A percentile compares a stretch with the other conserved stretches of the same genome.
Evolutionary conservation across 2,888 invertebrate genomes (phyloP).

Genomic region (Pachycephus smyrnensis): DNA sequence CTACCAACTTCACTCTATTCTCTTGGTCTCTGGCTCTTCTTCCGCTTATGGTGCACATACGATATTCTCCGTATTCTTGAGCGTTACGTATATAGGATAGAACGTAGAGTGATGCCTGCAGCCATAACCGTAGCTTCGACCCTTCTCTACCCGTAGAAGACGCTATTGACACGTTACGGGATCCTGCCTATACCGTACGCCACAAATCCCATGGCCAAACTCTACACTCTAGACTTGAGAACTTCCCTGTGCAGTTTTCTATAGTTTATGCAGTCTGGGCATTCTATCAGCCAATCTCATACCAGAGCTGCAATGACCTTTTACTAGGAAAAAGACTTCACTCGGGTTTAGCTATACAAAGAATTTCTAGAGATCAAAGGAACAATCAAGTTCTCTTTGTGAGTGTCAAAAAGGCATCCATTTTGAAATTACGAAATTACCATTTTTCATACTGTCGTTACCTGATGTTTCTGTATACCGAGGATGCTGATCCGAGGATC

Average conservation of each 20-base stretch:
- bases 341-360: neutral
- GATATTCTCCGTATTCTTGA: neutral
- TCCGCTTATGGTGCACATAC: neutral
- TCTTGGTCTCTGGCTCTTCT: slow-evolving; percentile 1
- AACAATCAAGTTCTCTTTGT: neutral
- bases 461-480: neutral
- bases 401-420: neutral
- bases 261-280: neutral
- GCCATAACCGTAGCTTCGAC: neutral
- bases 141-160: slow-evolving; percentile 10
- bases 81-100: neutral
- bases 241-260: neutral
- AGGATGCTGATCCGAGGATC: neutral
- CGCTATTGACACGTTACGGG: slow-evolving; percentile 51
- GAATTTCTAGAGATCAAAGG: neutral
- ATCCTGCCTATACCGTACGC: slow-evolving; percentile 46
- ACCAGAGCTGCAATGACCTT: neutral
- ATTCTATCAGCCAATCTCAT: neutral
- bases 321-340: neutral
- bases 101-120: neutral
- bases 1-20: slow-evolving; percentile 4
- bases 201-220: neutral
- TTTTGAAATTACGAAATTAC: neutral
- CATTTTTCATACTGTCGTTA: neutral
- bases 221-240: neutral